Evolutionary conservation across 2,113 vertebrate species (phyloP).

Genomic region (Psammodynastes pulverulentus): DNA sequence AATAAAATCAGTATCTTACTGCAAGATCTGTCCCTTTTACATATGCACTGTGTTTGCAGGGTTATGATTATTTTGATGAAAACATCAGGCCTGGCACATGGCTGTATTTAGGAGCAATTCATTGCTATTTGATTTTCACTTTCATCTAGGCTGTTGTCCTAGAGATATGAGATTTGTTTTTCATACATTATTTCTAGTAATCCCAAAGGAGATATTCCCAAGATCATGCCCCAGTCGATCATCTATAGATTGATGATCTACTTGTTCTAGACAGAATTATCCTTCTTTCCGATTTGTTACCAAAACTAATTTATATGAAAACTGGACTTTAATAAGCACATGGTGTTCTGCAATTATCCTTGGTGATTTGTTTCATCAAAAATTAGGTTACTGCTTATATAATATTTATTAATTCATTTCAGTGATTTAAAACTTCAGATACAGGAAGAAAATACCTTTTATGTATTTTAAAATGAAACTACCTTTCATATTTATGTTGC

Average conservation of each 20-base stretch:
- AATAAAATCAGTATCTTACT: not conserved
- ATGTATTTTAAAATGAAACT: constrained; percentile 7
- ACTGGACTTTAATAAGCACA: not conserved
- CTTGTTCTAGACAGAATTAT: not conserved
- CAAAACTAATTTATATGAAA: not conserved
- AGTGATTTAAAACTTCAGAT: not conserved
- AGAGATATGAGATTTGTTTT: not conserved
- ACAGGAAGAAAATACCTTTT: not conserved
- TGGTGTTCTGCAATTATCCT: constrained; percentile 9
- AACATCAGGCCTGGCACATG: not conserved
- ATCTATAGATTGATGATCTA: not conserved
- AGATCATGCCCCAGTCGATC: not conserved
- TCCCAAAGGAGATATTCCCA: not conserved
- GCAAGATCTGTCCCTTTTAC: not conserved
- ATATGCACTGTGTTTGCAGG: not conserved
- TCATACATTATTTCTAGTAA: not conserved
- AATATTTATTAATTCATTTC: not conserved
- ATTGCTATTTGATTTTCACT: not conserved
- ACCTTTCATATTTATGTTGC: not conserved
- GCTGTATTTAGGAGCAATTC: not conserved
- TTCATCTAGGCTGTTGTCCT: not conserved
- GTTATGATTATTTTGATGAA: not conserved
- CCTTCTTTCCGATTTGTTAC: not conserved
- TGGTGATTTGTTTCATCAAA: constrained; percentile 14
- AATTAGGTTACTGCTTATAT: constrained; percentile 27